These are phyloP conservation scores for Mirza zaza DNA, from an alignment of 2,113 vertebrate species.

Conservation along the genomic window DNA sequence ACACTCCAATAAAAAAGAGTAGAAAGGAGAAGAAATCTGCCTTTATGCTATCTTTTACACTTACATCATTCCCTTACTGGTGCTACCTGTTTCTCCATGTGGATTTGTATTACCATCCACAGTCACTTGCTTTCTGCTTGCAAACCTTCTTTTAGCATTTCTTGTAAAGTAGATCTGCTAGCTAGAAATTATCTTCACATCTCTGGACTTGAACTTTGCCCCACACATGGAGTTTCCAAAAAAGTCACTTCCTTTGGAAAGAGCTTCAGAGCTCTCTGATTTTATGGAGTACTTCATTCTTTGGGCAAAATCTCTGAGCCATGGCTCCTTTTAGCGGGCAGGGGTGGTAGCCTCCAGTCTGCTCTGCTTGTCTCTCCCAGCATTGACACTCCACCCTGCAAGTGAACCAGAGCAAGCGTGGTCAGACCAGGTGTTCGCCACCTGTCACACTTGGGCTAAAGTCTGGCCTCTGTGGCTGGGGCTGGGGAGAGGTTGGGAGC, in stretches of 20 bases:
- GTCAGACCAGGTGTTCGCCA: neutral
- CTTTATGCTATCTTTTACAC: neutral
- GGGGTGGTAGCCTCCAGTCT: neutral
- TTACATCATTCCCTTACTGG: neutral
- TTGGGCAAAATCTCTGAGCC: neutral
- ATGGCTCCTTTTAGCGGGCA: neutral
- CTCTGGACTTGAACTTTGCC: neutral
- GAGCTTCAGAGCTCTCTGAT: neutral
- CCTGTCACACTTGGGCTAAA: neutral
- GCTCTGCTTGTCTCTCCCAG: neutral
- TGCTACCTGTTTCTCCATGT: neutral
- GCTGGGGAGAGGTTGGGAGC: too few species aligned
- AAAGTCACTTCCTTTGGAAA: neutral
- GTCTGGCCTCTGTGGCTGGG: too few species aligned
- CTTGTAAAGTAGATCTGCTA: neutral
- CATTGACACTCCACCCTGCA: neutral
- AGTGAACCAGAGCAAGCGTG: neutral
- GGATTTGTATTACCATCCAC: neutral
- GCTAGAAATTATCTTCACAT: neutral
- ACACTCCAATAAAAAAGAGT: neutral
- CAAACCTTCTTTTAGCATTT: neutral
- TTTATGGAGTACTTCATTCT: neutral
- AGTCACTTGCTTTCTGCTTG: neutral
- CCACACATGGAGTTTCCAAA: neutral
- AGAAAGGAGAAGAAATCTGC: neutral